Percentiles rank a stretch among this genome's conserved stretches.
These are phyloP conservation scores for Chironomus striatipennis DNA, from an alignment of 1,140 invertebrate species.

Conservation along the genomic window DNA sequence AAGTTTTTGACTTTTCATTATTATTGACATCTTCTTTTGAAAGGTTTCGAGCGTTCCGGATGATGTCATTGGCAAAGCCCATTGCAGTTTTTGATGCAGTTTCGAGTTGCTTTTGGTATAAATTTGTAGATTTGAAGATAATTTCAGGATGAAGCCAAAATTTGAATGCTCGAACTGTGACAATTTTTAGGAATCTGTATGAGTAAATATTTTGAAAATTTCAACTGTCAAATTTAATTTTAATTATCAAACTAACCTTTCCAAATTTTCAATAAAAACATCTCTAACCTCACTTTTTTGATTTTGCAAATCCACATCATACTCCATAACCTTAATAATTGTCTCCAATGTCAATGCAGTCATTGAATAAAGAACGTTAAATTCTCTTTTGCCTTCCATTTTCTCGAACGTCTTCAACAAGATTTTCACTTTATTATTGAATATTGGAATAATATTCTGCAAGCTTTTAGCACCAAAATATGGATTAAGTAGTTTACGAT, in stretches of 20 bases:
- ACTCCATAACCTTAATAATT: neutral
- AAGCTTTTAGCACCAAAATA: neutral
- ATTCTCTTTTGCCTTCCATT: neutral
- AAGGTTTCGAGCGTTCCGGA: neutral
- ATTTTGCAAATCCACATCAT: neutral
- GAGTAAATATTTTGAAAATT: too few species aligned
- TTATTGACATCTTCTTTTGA: neutral
- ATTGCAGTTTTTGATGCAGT: neutral
- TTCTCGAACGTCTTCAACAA: neutral
- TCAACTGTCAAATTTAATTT: too few species aligned
- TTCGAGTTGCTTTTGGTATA: neutral
- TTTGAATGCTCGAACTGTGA: neutral
- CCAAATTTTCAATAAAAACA: neutral
- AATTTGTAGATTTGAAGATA: neutral
- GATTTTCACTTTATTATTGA: neutral
- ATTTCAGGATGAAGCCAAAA: neutral
- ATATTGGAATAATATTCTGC: neutral
- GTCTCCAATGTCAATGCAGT: neutral
- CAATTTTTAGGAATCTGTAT: neutral
- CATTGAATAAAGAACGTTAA: neutral
- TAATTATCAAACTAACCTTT: too few species aligned
- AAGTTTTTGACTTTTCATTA: neutral
- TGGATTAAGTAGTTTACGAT: neutral
- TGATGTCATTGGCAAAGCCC: neutral
- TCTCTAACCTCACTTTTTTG: neutral